Conservation (phyloP, 2,888 invertebrate genomes). For the Drosophila anceps region DNA sequence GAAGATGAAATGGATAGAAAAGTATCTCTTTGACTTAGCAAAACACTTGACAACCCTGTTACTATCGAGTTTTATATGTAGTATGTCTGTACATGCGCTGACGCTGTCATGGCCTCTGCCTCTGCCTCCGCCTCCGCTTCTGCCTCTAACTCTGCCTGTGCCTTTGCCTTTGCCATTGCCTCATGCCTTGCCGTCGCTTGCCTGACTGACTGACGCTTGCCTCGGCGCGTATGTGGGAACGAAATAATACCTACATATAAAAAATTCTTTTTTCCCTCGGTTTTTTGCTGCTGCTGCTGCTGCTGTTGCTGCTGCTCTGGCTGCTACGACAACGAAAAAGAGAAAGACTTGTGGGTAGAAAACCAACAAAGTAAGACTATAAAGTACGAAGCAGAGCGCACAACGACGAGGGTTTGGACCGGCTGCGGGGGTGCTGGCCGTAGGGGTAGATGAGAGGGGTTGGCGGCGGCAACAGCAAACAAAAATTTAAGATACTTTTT, state of each 20-base stretch:
- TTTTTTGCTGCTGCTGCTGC: constrained; percentile 47
- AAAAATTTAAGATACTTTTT: constrained; percentile 81
- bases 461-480: constrained; percentile 50
- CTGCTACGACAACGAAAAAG: constrained; percentile 74
- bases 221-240: constrained; percentile 82
- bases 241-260: constrained; percentile 80
- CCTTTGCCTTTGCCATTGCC: constrained; percentile 38
- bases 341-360: constrained; percentile 84
- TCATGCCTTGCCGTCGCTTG: constrained; percentile 49
- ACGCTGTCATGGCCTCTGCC: constrained; percentile 78
- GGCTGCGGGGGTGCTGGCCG: constrained; percentile 47
- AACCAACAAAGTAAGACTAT: constrained; percentile 82
- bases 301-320: constrained; percentile 39
- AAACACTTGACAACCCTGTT: constrained; percentile 61
- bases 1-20: background rate
- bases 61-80: constrained; percentile 79
- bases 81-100: constrained; percentile 73
- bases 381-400: constrained; percentile 65
- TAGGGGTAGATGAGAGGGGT: constrained; percentile 12
- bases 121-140: constrained; percentile 51
- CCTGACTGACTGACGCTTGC: constrained; percentile 73
- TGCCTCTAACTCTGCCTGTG: constrained; percentile 73
- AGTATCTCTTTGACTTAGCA: background rate
- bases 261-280: constrained; percentile 51
- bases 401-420: constrained; percentile 30